These are phyloP conservation scores for Tympanuchus pallidicinctus DNA, from an alignment of 2,113 vertebrate genomes.

Conservation along the genomic window DNA sequence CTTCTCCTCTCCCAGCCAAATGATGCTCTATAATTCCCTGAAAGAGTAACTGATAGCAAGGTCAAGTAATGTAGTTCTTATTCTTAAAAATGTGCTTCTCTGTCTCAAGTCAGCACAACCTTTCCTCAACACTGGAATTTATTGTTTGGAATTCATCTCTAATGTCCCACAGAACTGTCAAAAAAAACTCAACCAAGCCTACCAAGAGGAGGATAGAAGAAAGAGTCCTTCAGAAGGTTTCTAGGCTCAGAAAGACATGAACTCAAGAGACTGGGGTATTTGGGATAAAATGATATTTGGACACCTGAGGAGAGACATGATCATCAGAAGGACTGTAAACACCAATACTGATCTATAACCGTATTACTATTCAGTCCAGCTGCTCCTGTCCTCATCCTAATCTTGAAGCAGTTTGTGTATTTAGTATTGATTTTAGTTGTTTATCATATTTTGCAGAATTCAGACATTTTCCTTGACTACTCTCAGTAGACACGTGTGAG, in stretches of 20 bases:
- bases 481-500: not conserved
- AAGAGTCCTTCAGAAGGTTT: not conserved
- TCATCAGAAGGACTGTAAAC: not conserved
- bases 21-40: not conserved
- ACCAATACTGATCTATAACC: not conserved
- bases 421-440: not conserved
- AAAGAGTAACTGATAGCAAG: not conserved
- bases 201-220: not conserved
- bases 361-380: not conserved
- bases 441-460: not conserved
- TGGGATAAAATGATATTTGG: not conserved
- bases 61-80: not conserved
- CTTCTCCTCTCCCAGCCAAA: not conserved
- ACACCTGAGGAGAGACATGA: not conserved
- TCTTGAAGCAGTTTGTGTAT: not conserved
- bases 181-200: not conserved
- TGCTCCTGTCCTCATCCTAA: not conserved
- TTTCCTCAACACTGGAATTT: not conserved
- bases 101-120: not conserved
- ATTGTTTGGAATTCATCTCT: not conserved
- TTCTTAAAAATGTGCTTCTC: not conserved
- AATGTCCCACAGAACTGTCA: not conserved
- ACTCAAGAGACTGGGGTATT: not conserved
- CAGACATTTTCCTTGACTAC: not conserved
- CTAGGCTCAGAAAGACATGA: not conserved